A percentile compares a stretch with the other conserved stretches of the same genome.
These are phyloP conservation scores for Semnopithecus entellus DNA, from an alignment of 2,113 vertebrate species.

Conservation along the genomic window DNA sequence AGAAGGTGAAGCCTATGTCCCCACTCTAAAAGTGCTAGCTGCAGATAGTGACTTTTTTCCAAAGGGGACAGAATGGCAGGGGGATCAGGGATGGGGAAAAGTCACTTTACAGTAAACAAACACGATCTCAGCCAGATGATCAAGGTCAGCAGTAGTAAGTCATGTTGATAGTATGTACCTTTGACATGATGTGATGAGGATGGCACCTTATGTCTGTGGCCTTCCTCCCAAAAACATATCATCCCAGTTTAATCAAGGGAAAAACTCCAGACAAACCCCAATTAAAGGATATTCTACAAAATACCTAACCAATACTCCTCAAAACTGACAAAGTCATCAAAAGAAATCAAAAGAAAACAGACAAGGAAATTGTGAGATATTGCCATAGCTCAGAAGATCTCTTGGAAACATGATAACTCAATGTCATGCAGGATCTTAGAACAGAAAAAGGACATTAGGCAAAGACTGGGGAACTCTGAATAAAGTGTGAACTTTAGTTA, in stretches of 20 bases:
- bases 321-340: neutral
- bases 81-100: too few relatives aligned
- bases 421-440: neutral
- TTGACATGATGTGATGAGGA: neutral
- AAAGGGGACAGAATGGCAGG: neutral
- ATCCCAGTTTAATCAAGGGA: neutral
- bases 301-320: neutral
- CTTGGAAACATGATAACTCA: neutral
- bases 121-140: neutral
- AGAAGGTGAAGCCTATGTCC: neutral
- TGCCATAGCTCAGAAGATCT: neutral
- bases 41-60: neutral
- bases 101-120: too few relatives aligned
- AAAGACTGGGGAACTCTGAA: too few relatives aligned
- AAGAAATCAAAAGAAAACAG: neutral
- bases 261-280: neutral
- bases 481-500: neutral
- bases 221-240: neutral
- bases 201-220: neutral
- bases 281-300: neutral
- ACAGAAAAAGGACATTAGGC: too few relatives aligned
- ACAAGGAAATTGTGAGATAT: neutral
- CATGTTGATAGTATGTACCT: neutral
- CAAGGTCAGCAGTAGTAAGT: neutral
- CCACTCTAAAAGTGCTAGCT: neutral